Conservation (phyloP, 2,113 vertebrate genomes). For the Chascanopsetta lugubris region DNA sequence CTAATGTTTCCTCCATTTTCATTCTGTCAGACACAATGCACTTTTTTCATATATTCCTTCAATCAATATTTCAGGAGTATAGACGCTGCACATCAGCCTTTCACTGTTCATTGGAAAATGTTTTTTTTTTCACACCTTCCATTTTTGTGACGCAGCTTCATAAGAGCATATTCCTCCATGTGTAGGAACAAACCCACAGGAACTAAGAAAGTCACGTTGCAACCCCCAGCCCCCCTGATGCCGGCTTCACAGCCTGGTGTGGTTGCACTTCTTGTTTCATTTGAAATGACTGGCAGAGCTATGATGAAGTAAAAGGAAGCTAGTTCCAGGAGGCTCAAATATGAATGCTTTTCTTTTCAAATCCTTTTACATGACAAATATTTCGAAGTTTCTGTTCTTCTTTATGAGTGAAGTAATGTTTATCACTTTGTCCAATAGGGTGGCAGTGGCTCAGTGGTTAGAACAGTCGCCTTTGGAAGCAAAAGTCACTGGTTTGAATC, state of each 20-base stretch:
- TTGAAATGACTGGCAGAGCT: neutral
- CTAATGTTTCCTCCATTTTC: too few relatives aligned
- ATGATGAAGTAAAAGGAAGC: slow-evolving; percentile 15
- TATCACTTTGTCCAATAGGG: too few relatives aligned
- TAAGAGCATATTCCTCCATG: neutral
- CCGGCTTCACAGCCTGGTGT: too few relatives aligned
- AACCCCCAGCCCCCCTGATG: slow-evolving; percentile 31
- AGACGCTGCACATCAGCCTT: too few relatives aligned
- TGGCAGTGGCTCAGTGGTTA: too few relatives aligned
- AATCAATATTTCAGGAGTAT: slow-evolving; percentile 54
- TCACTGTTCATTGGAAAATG: slow-evolving; percentile 4
- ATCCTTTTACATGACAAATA: neutral
- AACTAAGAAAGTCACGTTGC: slow-evolving; percentile 47
- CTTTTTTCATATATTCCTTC: slow-evolving; percentile 37
- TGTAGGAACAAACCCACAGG: slow-evolving; percentile 18
- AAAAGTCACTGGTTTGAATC: too few relatives aligned
- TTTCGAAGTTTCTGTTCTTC: neutral
- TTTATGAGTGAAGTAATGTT: too few relatives aligned
- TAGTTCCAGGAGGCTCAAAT: too few relatives aligned
- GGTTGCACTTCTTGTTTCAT: slow-evolving; percentile 56
- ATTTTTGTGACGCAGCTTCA: slow-evolving; percentile 1
- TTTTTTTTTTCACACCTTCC: neutral
- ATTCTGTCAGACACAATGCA: slow-evolving; percentile 15
- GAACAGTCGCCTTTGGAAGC: too few relatives aligned
- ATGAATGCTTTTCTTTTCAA: too few relatives aligned